These are phyloP conservation scores for Hiodon alosoides DNA, from an alignment of 2,113 vertebrate species.

Conservation along the genomic window DNA sequence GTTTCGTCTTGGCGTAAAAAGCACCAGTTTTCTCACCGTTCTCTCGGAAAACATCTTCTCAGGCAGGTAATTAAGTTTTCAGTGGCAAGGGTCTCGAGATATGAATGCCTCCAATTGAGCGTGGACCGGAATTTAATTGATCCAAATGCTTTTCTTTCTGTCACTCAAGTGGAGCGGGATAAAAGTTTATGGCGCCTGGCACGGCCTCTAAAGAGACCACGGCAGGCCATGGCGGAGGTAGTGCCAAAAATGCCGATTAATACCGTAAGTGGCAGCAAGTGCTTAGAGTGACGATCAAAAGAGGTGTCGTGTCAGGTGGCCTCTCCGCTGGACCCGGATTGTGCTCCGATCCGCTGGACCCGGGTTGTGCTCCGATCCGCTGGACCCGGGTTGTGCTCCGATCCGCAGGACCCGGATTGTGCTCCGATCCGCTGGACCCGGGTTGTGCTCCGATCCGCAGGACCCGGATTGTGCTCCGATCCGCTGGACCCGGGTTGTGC, in stretches of 20 bases:
- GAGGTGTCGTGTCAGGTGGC: conserved; percentile 1
- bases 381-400: conserved; percentile 7
- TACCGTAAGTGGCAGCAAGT: conserved; percentile 13
- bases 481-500: conserved; percentile 1
- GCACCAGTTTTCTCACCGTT: conserved; percentile 30
- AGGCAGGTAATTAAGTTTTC: conserved; percentile 48
- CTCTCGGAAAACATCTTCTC: conserved; percentile 42
- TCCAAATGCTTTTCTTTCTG: conserved; percentile 35
- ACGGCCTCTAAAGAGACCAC: conserved; percentile 22
- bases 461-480: too few species aligned
- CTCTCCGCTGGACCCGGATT: too few species aligned
- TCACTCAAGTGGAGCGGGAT: conserved; percentile 35
- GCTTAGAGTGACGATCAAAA: neutral
- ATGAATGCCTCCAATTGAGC: conserved; percentile 42
- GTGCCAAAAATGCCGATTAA: conserved; percentile 25
- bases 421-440: neutral
- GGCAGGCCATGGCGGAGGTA: conserved; percentile 20
- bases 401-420: neutral
- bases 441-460: neutral
- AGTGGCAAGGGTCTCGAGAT: conserved; percentile 29
- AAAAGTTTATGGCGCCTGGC: conserved; percentile 31
- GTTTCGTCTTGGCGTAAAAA: conserved; percentile 23
- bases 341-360: conserved; percentile 2
- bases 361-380: neutral
- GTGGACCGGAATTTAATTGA: conserved; percentile 42